Evolutionary conservation across 2,113 vertebrate species (phyloP).

Genomic region (Struthidea cinerea): DNA sequence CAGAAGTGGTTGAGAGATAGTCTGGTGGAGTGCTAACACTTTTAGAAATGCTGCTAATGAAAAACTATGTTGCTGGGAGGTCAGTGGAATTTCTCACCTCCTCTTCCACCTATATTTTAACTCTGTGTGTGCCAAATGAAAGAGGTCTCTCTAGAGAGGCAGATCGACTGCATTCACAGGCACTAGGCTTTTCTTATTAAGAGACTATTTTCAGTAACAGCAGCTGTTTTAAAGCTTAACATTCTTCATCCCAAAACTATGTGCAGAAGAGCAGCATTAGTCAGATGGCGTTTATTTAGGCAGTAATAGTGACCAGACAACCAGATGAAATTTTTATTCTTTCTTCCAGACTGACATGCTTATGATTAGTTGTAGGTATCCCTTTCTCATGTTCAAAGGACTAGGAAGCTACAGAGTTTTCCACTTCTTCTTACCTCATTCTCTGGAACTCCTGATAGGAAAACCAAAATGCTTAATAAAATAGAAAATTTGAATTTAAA

Average conservation of each 20-base stretch:
- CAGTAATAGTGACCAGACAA: not conserved
- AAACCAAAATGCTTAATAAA: not conserved
- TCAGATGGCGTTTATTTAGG: not conserved
- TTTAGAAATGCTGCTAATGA: not conserved
- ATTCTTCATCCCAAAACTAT: constrained; percentile 42
- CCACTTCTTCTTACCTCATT: not conserved
- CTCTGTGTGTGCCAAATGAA: not conserved
- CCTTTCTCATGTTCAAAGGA: not conserved
- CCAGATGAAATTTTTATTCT: not conserved
- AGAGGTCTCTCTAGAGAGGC: not conserved
- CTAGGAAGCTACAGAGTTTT: not conserved
- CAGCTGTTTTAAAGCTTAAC: constrained; percentile 35
- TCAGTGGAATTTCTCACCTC: not conserved
- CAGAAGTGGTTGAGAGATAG: not conserved
- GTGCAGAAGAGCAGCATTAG: constrained; percentile 11
- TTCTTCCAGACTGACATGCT: not conserved
- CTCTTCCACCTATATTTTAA: not conserved
- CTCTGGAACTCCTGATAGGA: not conserved
- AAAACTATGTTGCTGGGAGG: not conserved
- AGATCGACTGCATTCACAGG: not conserved
- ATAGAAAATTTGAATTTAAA: not conserved
- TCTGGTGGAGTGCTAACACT: not conserved
- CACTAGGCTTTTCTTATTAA: not conserved
- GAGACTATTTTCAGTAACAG: constrained; percentile 23
- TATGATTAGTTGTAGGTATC: not conserved